Evolutionary conservation across 2,113 vertebrate species (phyloP).

Genomic region (Gallinago media): DNA sequence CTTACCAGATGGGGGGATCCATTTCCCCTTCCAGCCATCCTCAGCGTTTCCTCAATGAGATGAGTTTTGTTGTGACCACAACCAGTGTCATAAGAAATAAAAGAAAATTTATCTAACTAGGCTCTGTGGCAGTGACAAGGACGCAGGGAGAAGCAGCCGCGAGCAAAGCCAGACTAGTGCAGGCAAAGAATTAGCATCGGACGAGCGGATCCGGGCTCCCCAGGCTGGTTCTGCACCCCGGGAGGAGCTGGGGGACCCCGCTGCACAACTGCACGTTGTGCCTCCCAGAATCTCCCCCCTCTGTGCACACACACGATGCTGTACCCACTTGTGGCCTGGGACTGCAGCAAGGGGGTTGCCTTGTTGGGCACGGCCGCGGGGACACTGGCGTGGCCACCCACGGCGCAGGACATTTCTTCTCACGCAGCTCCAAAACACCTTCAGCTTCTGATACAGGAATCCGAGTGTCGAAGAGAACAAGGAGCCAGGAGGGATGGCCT

Average conservation of each 20-base stretch:
- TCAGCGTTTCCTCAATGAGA: not conserved
- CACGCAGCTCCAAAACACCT: not conserved
- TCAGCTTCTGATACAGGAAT: accelerated
- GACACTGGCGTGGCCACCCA: accelerated
- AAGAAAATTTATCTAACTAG: not conserved
- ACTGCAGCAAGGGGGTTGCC: not conserved
- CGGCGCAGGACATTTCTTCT: accelerated
- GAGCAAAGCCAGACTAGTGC: not conserved
- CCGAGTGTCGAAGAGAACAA: accelerated
- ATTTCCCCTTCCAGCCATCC: not conserved
- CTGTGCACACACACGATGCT: accelerated
- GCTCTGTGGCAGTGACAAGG: not conserved
- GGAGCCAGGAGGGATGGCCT: not conserved
- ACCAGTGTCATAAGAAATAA: constrained; percentile 24
- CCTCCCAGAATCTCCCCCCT: not conserved
- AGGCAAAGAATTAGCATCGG: not conserved
- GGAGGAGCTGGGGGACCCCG: not conserved
- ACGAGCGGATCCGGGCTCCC: accelerated
- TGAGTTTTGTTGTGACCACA: constrained; percentile 37
- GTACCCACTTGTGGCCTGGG: accelerated
- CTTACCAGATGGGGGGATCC: not conserved
- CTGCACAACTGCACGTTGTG: accelerated
- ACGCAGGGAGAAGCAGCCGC: not conserved
- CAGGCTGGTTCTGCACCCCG: not conserved
- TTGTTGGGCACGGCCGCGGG: not conserved